Evolutionary conservation across 92 coral and sea anemone species (phyloP).

Genomic region (Parazoanthus darwini): DNA sequence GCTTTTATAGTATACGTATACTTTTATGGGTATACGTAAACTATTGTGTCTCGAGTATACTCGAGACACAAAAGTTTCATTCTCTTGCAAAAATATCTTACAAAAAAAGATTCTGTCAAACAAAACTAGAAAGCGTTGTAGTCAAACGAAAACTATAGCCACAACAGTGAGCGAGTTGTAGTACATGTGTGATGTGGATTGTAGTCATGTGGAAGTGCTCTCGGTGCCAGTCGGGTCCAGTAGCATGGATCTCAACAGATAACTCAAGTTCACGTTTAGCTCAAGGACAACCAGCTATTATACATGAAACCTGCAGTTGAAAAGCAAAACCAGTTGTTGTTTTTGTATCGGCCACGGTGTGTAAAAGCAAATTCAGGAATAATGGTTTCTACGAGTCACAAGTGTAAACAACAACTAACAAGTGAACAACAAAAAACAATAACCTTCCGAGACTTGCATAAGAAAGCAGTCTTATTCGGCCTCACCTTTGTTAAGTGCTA

Average conservation of each 20-base stretch:
- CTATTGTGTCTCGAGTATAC: conserved; percentile 5
- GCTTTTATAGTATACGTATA: conserved; percentile 17
- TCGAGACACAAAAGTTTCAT: too few relatives aligned
- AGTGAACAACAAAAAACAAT: not conserved
- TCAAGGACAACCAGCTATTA: not conserved
- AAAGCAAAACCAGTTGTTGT: not conserved
- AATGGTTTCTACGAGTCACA: not conserved
- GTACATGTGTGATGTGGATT: conserved; percentile 7
- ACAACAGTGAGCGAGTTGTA: conserved; percentile 12
- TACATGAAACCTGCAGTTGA: conserved; percentile 7
- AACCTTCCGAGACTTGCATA: not conserved
- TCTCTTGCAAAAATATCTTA: too few relatives aligned
- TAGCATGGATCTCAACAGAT: conserved; percentile 22
- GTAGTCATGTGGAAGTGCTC: conserved; percentile 6
- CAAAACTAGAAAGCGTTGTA: too few relatives aligned
- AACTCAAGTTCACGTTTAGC: conserved; percentile 13
- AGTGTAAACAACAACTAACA: conserved; percentile 22
- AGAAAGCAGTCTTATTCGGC: not conserved
- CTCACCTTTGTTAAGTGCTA: conserved; percentile 15
- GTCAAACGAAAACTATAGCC: not conserved
- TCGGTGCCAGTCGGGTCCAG: conserved; percentile 24
- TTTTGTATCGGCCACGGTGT: not conserved
- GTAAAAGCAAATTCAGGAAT: not conserved
- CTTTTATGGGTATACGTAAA: conserved; percentile 18
- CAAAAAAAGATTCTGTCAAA: too few relatives aligned